Evolutionary conservation across 1,140 invertebrate species (phyloP).

Genomic region (Andricus grossulariae): DNA sequence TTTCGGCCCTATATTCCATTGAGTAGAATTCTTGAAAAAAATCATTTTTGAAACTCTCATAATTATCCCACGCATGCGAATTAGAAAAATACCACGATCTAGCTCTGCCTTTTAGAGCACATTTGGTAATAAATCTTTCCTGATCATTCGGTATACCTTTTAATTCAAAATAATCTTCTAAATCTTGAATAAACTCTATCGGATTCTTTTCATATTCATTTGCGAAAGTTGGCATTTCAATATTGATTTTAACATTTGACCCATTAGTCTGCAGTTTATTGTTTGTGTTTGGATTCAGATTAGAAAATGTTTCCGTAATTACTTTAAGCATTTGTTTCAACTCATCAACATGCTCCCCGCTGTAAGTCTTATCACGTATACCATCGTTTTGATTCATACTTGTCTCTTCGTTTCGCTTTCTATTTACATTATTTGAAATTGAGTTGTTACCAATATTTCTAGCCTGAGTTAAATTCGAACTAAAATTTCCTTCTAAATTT

Average conservation of each 20-base stretch:
- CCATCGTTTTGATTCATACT: slow-evolving; percentile 1
- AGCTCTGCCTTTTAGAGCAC: background rate
- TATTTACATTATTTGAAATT: background rate
- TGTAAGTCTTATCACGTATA: background rate
- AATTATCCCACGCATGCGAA: background rate
- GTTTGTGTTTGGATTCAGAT: background rate
- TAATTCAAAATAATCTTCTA: slow-evolving; percentile 1
- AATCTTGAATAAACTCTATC: background rate
- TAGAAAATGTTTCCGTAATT: background rate
- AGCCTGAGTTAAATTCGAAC: no score
- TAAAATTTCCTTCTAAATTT: no score
- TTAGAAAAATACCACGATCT: background rate
- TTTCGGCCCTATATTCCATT: slow-evolving; percentile 1
- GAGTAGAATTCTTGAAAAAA: background rate
- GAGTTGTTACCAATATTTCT: background rate
- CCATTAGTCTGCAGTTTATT: background rate
- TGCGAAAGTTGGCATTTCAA: background rate
- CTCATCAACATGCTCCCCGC: background rate
- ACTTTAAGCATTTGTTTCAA: background rate
- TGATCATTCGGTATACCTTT: background rate
- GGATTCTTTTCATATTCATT: background rate
- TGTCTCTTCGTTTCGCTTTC: background rate
- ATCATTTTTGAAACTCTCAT: background rate
- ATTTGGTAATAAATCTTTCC: slow-evolving; percentile 5
- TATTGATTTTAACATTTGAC: background rate